A percentile compares a stretch with the other conserved stretches of the same genome.
Evolutionary conservation across 2,113 vertebrate species (phyloP).

Genomic region (Rhinopomastus cyanomelas): DNA sequence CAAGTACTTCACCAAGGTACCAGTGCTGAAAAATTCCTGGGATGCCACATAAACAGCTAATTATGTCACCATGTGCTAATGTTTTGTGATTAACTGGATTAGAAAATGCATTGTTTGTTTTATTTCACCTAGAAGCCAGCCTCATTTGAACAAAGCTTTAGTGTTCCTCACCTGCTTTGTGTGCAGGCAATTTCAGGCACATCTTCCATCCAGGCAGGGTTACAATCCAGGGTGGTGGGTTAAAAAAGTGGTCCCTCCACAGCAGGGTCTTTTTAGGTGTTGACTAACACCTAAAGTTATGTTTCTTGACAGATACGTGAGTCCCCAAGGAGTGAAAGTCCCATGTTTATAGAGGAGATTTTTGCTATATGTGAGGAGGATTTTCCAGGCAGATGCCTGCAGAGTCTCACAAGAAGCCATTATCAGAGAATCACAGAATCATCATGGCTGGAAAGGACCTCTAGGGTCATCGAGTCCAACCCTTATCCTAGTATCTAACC

Average conservation of each 20-base stretch:
- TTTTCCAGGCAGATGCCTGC: neutral
- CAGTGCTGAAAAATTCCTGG: neutral
- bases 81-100: neutral
- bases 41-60: neutral
- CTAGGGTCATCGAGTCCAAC: too few species aligned
- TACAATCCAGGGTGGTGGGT: neutral
- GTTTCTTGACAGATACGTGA: neutral
- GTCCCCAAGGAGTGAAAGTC: neutral
- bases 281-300: neutral
- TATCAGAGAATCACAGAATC: too few species aligned
- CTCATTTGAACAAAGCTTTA: neutral
- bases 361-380: neutral
- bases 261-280: neutral
- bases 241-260: neutral
- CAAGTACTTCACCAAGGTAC: neutral
- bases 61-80: neutral
- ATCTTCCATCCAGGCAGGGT: neutral
- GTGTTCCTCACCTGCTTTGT: neutral
- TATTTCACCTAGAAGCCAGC: neutral
- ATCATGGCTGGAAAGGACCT: too few species aligned
- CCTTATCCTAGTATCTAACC: too few species aligned
- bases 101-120: neutral
- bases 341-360: neutral
- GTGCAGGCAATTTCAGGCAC: neutral
- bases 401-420: neutral